These are phyloP conservation scores for Epistrophe eligans DNA, from an alignment of 2,888 invertebrate genomes.

Conservation along the genomic window DNA sequence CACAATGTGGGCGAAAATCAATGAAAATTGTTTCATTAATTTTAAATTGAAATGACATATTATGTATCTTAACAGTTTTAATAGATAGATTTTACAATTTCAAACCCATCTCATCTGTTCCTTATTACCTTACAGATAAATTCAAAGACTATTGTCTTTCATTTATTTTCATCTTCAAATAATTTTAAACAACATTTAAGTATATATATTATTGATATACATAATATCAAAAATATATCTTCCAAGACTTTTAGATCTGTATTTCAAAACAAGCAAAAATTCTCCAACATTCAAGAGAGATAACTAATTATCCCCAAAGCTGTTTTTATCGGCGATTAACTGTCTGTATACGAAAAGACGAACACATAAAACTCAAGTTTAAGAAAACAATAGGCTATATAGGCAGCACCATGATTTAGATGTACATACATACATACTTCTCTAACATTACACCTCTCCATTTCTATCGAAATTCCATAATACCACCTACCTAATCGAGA, in stretches of 20 bases:
- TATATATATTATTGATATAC: too few species aligned
- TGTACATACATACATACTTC: neutral
- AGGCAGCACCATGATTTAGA: too few species aligned
- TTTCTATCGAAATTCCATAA: neutral
- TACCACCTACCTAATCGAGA: neutral
- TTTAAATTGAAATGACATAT: too few species aligned
- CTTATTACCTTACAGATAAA: neutral
- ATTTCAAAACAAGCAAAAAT: neutral
- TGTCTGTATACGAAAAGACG: neutral
- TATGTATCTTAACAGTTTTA: too few species aligned
- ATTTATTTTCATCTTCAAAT: neutral
- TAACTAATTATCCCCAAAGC: neutral
- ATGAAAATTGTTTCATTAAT: too few species aligned
- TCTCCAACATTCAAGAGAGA: neutral
- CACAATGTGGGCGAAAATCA: too few species aligned
- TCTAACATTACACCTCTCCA: neutral
- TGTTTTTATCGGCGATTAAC: neutral
- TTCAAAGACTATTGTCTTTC: neutral
- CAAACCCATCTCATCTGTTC: neutral
- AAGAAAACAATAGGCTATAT: neutral
- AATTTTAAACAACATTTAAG: too few species aligned
- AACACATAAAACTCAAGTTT: neutral
- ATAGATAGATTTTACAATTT: neutral
- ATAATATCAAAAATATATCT: neutral
- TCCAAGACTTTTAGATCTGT: neutral